Base-by-base conservation (phyloP, 2,888 invertebrate genomes). In the Dendrolimus pini region DNA sequence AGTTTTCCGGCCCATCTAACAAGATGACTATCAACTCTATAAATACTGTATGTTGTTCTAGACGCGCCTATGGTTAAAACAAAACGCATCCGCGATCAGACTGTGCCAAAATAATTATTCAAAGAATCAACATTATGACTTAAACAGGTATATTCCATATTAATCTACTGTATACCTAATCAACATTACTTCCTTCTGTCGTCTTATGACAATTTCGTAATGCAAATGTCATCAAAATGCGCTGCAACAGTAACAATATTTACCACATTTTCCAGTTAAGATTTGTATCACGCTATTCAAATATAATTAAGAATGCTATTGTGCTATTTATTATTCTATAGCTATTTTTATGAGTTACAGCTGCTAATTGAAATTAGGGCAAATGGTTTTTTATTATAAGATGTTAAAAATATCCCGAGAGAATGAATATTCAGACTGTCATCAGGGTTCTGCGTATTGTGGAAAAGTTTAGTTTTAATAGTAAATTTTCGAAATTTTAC, bases 21-120 rank as follows among this genome's bases (percentile, higher is more conserved):
- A 74, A 78, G 78, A 80, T 74, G 76, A 74, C 77, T 78, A 82
- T 76, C 73, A 71, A 30, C 67, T 78, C 83, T 87, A 84, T 84
- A 80, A 86, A 85, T 86, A 85, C 77, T 71, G 67, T 59, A 59
- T 62, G 68, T 66, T 71, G 47, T 47, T 47, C 47, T 47, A 47
- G 47, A 47, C 47, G 47, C 12, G 47, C 47, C 47, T 74, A 77
- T 71, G 75, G 71, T 68, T 63, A 75, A 82, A 72, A 82, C 82
- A 82, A 83, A 85, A 82, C 76, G 80, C 82, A 85, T 84, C 83
- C 82, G 83, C 71, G 76, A 78, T 80, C 77, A 74, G 67, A 73
- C 75, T 79, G 71, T 85, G 85, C 85, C 85, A 84, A 83, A 83
- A 80, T 80, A 76, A 83, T 83, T 82, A 80, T 69, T 80, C 78